These are phyloP conservation scores for Epizoanthus rinbou DNA, from an alignment of 92 coral and sea anemone species.

Conservation along the genomic window DNA sequence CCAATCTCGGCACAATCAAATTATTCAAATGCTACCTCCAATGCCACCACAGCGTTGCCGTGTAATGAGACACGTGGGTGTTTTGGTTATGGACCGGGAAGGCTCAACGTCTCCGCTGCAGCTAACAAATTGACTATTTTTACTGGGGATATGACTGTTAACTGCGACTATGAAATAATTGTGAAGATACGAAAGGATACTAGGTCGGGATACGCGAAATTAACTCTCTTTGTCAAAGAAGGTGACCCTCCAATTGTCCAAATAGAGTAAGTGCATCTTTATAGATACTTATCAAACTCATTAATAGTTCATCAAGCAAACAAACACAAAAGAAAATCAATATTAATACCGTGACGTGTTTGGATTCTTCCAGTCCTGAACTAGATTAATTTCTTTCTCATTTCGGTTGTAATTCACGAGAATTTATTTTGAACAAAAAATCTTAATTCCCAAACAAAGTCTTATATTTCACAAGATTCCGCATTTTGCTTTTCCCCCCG, in stretches of 20 bases:
- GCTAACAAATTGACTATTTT: conserved; percentile 27
- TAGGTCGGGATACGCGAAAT: conserved; percentile 43
- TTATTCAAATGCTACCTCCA: conserved; percentile 37
- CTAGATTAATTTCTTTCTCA: background rate
- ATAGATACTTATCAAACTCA: background rate
- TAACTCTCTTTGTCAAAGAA: conserved; percentile 46
- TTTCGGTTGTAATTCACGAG: conserved; percentile 40
- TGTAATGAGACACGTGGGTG: conserved; percentile 59
- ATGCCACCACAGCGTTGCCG: conserved; percentile 16
- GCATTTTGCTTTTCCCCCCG: too few relatives aligned
- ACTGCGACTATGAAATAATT: conserved; percentile 50
- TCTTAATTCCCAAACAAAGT: too few relatives aligned
- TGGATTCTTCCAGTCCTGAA: too few relatives aligned
- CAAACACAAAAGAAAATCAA: too few relatives aligned
- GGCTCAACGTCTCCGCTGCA: conserved; percentile 43
- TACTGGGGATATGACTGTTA: conserved; percentile 54
- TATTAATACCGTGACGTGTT: too few relatives aligned
- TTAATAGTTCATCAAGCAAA: too few relatives aligned
- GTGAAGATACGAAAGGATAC: conserved; percentile 57
- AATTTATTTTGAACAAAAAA: conserved; percentile 36
- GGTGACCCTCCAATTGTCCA: conserved; percentile 76
- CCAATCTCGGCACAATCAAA: conserved; percentile 10
- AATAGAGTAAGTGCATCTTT: conserved; percentile 58
- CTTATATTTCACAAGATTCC: too few relatives aligned
- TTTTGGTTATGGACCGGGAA: conserved; percentile 71